Conservation (phyloP, 2,888 invertebrate genomes). For the Silvanus unidentatus region DNA sequence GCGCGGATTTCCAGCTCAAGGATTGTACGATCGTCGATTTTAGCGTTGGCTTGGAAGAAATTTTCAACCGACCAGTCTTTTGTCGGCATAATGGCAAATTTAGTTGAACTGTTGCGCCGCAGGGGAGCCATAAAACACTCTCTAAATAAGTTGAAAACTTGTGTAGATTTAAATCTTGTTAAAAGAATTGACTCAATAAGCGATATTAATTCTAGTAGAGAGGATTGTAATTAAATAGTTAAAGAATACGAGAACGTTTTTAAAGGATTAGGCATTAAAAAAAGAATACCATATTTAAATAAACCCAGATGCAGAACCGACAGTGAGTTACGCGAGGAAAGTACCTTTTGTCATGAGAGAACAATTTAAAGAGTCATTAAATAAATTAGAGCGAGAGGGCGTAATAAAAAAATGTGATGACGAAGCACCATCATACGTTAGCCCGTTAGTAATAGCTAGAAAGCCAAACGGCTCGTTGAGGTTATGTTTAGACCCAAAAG, state of each 20-base stretch:
- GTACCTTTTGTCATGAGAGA: slow-evolving; percentile 17
- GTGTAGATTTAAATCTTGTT: not conserved
- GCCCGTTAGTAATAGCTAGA: not conserved
- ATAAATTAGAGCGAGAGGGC: slow-evolving; percentile 14
- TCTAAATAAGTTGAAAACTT: too few relatives aligned
- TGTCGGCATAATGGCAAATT: too few relatives aligned
- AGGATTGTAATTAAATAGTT: slow-evolving; percentile 1
- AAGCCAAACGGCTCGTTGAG: not conserved
- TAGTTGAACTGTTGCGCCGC: too few relatives aligned
- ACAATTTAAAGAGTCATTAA: slow-evolving; percentile 15
- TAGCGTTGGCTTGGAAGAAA: too few relatives aligned
- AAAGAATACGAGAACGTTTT: slow-evolving; percentile 19
- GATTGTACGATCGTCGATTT: too few relatives aligned
- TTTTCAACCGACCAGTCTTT: too few relatives aligned
- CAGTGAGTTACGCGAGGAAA: slow-evolving; percentile 17
- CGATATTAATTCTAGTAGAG: too few relatives aligned
- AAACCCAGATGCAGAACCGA: slow-evolving; percentile 9
- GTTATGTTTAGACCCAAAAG: not conserved
- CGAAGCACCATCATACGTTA: slow-evolving; percentile 15
- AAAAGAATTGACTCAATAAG: not conserved
- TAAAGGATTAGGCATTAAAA: slow-evolving; percentile 19
- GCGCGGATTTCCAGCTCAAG: too few relatives aligned
- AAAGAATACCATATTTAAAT: slow-evolving; percentile 15
- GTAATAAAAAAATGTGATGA: slow-evolving; percentile 12
- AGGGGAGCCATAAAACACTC: too few relatives aligned